Evolutionary conservation across 2,888 invertebrate species (phyloP).

Genomic region (Nephrocerus scutellatus): DNA sequence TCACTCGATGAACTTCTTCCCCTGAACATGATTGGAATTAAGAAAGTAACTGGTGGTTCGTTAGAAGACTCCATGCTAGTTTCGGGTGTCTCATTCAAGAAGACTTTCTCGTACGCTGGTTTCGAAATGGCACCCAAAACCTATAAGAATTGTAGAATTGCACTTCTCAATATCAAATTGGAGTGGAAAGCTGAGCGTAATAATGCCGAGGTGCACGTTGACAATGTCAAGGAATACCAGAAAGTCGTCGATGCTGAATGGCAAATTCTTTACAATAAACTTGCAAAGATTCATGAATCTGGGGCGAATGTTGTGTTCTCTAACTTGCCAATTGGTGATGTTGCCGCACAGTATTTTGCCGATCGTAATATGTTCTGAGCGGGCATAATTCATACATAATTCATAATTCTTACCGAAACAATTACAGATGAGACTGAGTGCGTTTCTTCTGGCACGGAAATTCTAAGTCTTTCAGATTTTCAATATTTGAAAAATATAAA

Average conservation of each 20-base stretch:
- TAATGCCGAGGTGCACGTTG: conserved; percentile 90
- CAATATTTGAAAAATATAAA: too few relatives aligned
- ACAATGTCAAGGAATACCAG: conserved; percentile 87
- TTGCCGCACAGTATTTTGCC: conserved; percentile 96
- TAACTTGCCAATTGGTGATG: conserved; percentile 93
- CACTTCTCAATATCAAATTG: conserved; percentile 81
- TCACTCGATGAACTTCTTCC: conserved; percentile 81
- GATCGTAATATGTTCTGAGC: conserved; percentile 91
- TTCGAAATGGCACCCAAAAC: conserved; percentile 97
- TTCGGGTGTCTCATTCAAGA: conserved; percentile 88
- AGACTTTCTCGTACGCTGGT: conserved; percentile 96
- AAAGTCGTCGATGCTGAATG: conserved; percentile 96
- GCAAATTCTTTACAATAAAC: conserved; percentile 82
- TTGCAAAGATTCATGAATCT: conserved; percentile 75
- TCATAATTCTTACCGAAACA: too few relatives aligned
- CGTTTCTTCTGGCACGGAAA: too few relatives aligned
- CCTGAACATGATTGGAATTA: conserved; percentile 94
- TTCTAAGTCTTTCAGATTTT: too few relatives aligned
- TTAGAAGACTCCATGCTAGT: conserved; percentile 78
- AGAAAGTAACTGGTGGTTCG: conserved; percentile 75
- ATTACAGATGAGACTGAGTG: too few relatives aligned
- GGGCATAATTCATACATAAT: too few relatives aligned
- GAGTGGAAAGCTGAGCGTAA: conserved; percentile 94
- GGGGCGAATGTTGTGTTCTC: conserved; percentile 91
- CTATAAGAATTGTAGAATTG: conserved; percentile 79